Conservation (phyloP, 2,888 invertebrate species). For the Drosophila conformis region DNA sequence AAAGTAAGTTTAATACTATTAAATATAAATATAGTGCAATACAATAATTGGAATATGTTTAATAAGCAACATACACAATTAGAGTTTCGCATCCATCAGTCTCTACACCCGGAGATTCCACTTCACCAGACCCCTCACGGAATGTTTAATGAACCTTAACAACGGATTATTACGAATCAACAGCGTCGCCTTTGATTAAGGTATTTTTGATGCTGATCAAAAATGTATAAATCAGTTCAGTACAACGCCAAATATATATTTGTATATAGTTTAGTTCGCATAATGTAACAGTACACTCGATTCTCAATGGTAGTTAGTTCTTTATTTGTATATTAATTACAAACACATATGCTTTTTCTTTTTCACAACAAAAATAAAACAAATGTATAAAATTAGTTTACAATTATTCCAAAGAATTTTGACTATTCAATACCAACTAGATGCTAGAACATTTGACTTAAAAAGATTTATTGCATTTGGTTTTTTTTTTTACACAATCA, state of each 20-base stretch:
- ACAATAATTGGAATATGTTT: neutral
- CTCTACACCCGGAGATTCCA: neutral
- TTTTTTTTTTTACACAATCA: conserved; percentile 57
- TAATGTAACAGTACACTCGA: neutral
- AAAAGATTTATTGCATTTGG: conserved; percentile 54
- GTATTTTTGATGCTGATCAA: neutral
- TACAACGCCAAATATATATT: neutral
- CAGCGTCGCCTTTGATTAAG: neutral
- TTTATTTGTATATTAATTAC: conserved; percentile 42
- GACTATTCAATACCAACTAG: conserved; percentile 59
- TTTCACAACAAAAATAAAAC: conserved; percentile 53
- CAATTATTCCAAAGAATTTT: conserved; percentile 60
- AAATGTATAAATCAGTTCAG: neutral
- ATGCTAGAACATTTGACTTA: conserved; percentile 55
- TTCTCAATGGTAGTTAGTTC: conserved; percentile 25
- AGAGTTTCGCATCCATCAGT: neutral
- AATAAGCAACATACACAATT: neutral
- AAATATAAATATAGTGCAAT: neutral
- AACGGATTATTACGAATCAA: neutral
- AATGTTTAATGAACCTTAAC: neutral
- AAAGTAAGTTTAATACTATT: neutral
- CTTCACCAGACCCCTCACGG: neutral
- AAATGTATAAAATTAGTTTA: conserved; percentile 59
- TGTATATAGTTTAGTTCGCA: neutral
- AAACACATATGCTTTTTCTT: conserved; percentile 31